phyloP scores from a whole-genome alignment of 2,797 vertebrate species.

The Gymnocypris eckloni region DNA sequence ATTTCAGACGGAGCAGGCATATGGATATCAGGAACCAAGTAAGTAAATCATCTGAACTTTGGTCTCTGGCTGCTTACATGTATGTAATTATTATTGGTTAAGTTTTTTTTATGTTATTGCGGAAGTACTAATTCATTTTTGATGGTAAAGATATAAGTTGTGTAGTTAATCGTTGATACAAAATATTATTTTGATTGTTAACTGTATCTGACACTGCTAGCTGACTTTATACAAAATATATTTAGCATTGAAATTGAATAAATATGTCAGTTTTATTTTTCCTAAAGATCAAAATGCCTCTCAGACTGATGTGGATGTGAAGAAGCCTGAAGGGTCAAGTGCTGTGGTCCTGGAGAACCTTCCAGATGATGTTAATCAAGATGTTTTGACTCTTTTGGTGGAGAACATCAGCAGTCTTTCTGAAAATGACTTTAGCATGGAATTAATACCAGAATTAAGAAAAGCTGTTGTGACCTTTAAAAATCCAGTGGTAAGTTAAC shows the following conservation, averaged over 20 bases:
- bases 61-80: not conserved
- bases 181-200: not conserved
- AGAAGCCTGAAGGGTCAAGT: not conserved
- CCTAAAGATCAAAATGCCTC: not conserved
- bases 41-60: not conserved
- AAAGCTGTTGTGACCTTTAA: slow-evolving; percentile 70
- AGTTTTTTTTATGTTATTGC: not conserved
- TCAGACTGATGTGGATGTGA: not conserved
- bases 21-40: slow-evolving; percentile 21
- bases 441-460: slow-evolving; percentile 68
- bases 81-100: not conserved
- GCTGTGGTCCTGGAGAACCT: slow-evolving; percentile 69
- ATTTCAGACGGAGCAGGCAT: not conserved
- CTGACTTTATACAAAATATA: not conserved
- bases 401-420: slow-evolving; percentile 61
- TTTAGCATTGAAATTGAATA: not conserved
- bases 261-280: slow-evolving; percentile 17
- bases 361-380: slow-evolving; percentile 29
- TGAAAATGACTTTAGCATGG: slow-evolving; percentile 63
- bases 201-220: not conserved
- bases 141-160: not conserved
- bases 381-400: slow-evolving; percentile 71
- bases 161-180: not conserved
- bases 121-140: not conserved
- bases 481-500: slow-evolving; percentile 59